These are phyloP conservation scores for Antechinus flavipes DNA, from an alignment of 2,113 vertebrate species.

Conservation along the genomic window DNA sequence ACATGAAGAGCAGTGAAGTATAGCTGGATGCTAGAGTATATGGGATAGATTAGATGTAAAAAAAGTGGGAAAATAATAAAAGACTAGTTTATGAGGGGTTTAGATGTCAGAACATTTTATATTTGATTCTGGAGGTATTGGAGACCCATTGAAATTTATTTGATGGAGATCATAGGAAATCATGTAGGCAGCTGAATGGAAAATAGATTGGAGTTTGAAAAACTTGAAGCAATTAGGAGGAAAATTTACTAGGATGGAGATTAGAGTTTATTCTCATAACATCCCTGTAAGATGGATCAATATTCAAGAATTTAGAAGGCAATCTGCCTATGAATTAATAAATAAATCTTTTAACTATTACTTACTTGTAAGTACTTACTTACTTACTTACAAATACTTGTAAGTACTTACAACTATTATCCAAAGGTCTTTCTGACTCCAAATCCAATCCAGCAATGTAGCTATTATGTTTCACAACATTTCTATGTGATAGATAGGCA, in stretches of 20 bases:
- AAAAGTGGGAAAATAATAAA: background rate
- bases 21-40: background rate
- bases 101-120: background rate
- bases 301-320: background rate
- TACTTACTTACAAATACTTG: background rate
- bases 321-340: background rate
- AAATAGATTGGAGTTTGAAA: background rate
- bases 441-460: background rate
- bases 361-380: background rate
- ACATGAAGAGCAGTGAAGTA: background rate
- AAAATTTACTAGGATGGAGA: background rate
- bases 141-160: background rate
- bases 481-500: background rate
- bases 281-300: background rate
- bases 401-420: background rate
- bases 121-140: background rate
- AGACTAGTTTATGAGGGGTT: background rate
- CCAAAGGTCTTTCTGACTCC: background rate
- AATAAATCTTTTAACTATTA: background rate
- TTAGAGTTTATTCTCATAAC: background rate
- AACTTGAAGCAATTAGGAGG: background rate
- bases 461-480: background rate
- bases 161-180: background rate
- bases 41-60: background rate
- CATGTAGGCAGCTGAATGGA: background rate